These are phyloP conservation scores for Regulus satrapa DNA, from an alignment of 2,113 vertebrate genomes.

Conservation along the genomic window DNA sequence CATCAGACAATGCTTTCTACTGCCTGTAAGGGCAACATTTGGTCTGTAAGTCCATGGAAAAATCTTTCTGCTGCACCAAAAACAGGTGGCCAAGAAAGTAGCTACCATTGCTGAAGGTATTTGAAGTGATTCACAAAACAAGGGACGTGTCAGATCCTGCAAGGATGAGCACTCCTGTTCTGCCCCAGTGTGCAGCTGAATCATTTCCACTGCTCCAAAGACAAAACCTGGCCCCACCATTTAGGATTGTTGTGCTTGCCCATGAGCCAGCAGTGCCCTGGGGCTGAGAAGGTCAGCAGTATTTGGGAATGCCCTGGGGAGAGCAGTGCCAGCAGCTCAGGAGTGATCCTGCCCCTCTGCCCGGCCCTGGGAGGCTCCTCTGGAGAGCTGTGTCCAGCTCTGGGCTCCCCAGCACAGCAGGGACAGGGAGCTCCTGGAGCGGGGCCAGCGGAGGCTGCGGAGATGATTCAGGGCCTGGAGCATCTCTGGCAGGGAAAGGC, in stretches of 20 bases:
- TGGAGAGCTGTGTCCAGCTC: no score
- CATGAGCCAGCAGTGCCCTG: neutral
- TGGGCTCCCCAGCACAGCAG: no score
- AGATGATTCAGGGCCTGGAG: no score
- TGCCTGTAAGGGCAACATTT: neutral
- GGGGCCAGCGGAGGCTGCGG: no score
- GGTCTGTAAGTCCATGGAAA: neutral
- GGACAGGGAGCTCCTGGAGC: no score
- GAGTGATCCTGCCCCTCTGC: neutral
- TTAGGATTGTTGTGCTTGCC: neutral
- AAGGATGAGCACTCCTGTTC: neutral
- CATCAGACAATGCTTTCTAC: neutral
- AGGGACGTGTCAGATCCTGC: accelerated
- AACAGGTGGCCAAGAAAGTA: neutral
- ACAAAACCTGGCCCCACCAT: neutral
- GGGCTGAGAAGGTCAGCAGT: accelerated
- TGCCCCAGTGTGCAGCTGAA: neutral
- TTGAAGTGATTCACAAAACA: neutral
- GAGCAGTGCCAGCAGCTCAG: accelerated
- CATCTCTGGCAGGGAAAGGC: no score
- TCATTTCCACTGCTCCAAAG: neutral
- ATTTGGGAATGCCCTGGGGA: accelerated
- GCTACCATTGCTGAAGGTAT: accelerated
- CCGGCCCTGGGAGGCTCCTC: neutral
- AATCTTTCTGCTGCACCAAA: neutral